Evolutionary conservation across 2,888 invertebrate species (phyloP), one percentile per base, ranked within the genome.

Genomic region (Bhutanitis thaidina): DNA sequence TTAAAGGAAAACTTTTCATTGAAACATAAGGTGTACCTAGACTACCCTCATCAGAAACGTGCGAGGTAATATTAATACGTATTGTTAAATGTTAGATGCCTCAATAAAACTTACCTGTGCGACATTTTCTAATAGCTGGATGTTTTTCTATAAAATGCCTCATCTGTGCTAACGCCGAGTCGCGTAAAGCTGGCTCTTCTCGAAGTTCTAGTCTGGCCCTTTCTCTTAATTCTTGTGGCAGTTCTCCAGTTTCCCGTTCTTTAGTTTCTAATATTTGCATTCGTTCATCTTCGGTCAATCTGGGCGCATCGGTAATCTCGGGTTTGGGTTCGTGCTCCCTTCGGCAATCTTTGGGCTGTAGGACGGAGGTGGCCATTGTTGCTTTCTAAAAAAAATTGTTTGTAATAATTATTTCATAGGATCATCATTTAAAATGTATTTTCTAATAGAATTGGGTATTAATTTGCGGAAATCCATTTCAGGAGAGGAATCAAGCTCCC

Each of bases 111-210:
- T 76, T 66, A 93, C 93, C 94, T 57, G 94, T 95, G 56, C 96
- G 91, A 75, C 96, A 96, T 65, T 92, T 93, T 65, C 92, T 94
- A 59, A 97, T 97, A 49, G 93, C 91, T 0, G 95, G 94, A 82
- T 96, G 96, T 75, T 96, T 96, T 43, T 90, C 86, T 57, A 96
- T 95, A 92, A 96, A 97, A 61, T 96, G 94, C 46, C 95, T 91
- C 87, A 97, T 92, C 71, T 96, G 95, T 9, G 91, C 85, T 64
- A 97, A 68, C 0, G 95, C 93, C 61, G 96, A 94, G 3, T 93
- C 92, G 38, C 95, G 88, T 5, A 93, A 91, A 8, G 91, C 91
- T 14, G 95, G 94, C 66, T 96, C 95, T 77, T 97, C 97, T 38
- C 96, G 91, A 15, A 97, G 86, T 72, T 97, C 96, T 35, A 92